Evolutionary conservation across 2,888 invertebrate genomes (phyloP).

Genomic region (Trichopria drosophilae): DNA sequence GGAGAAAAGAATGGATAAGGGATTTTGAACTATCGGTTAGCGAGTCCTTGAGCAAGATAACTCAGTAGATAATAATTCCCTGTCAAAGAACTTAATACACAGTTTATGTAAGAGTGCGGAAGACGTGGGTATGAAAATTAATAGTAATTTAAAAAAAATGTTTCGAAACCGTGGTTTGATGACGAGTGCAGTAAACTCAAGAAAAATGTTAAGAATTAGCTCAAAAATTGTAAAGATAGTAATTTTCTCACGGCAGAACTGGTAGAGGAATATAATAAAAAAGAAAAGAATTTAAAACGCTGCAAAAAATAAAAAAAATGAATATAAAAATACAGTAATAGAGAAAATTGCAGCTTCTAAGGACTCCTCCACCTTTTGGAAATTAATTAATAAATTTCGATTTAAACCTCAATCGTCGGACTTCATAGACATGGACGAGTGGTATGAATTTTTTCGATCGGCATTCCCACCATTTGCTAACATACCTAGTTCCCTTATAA

Average conservation of each 20-base stretch:
- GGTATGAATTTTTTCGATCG: neutral
- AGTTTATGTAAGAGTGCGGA: no score
- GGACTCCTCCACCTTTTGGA: neutral
- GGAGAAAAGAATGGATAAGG: neutral
- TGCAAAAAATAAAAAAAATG: slow-evolving; percentile 2
- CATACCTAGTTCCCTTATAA: neutral
- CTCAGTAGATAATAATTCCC: no score
- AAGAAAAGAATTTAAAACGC: neutral
- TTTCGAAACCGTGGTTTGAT: no score
- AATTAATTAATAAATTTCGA: neutral
- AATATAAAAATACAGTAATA: slow-evolving; percentile 2
- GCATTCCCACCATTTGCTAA: neutral
- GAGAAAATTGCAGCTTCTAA: neutral
- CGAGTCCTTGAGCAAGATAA: no score
- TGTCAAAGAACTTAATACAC: no score
- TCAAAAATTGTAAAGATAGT: no score
- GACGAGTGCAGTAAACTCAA: no score
- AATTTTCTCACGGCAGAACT: no score
- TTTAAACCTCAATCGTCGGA: neutral
- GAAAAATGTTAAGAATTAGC: no score
- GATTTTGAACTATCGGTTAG: slow-evolving; percentile 3
- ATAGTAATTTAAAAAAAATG: no score
- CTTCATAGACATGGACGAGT: neutral
- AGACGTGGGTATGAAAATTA: no score
- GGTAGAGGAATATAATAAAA: no score